These are phyloP conservation scores for Chamaea fasciata DNA, from an alignment of 2,113 vertebrate genomes.

Conservation along the genomic window DNA sequence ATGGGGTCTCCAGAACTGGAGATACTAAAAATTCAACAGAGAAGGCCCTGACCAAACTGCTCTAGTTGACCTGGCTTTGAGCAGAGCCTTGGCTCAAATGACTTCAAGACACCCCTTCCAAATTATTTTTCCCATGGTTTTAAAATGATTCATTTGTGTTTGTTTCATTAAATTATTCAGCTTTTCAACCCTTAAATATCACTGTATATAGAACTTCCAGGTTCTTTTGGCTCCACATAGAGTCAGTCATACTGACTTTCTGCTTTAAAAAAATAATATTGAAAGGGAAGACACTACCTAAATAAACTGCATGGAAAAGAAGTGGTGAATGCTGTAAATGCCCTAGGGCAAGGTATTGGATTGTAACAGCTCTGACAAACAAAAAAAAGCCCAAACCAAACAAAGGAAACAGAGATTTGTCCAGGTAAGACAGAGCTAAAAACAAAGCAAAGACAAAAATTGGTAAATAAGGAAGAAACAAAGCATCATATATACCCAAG, in stretches of 20 bases:
- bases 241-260: neutral
- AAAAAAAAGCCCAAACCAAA: neutral
- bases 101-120: neutral
- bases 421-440: neutral
- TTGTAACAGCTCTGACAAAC: neutral
- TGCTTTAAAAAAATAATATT: neutral
- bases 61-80: neutral
- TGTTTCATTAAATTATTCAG: neutral
- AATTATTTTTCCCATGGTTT: neutral
- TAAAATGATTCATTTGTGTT: neutral
- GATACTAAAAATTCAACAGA: neutral
- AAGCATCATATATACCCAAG: neutral
- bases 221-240: neutral
- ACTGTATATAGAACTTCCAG: neutral
- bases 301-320: neutral
- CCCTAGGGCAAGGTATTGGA: neutral
- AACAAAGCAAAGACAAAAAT: neutral
- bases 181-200: neutral
- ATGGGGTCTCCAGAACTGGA: neutral
- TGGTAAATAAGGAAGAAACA: neutral
- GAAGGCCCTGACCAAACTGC: neutral
- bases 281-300: neutral
- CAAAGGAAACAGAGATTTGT: neutral
- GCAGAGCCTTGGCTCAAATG: neutral
- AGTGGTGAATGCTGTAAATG: neutral